Percentiles rank a stretch among this genome's conserved stretches.
Conservation (phyloP, 2,888 invertebrate genomes). For the Hipparchia semele region DNA sequence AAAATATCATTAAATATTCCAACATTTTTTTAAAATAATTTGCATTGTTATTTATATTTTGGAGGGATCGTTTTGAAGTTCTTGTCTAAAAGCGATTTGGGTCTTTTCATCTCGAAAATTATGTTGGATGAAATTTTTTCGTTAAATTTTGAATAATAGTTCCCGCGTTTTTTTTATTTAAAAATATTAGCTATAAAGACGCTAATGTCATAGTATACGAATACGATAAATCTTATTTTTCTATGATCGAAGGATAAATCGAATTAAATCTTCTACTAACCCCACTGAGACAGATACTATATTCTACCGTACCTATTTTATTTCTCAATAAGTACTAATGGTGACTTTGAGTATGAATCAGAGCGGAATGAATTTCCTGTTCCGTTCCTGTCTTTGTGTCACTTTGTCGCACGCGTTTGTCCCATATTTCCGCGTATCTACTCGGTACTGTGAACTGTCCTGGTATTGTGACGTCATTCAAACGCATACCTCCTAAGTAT, state of each 20-base stretch:
- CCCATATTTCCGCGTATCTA: slow-evolving; percentile 10
- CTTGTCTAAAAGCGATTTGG: background rate
- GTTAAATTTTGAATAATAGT: too few relatives aligned
- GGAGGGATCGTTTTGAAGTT: slow-evolving; percentile 23
- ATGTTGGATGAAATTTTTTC: background rate
- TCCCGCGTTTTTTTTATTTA: too few relatives aligned
- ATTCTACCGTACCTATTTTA: background rate
- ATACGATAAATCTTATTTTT: too few relatives aligned
- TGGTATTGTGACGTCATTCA: background rate
- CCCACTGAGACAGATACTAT: background rate
- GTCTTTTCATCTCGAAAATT: background rate
- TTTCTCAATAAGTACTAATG: slow-evolving; percentile 6
- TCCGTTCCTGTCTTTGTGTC: slow-evolving; percentile 9
- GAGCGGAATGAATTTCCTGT: slow-evolving; percentile 11
- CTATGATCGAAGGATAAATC: too few relatives aligned
- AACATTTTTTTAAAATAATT: slow-evolving; percentile 68
- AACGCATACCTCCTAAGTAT: background rate
- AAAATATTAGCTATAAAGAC: too few relatives aligned
- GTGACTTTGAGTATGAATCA: slow-evolving; percentile 9
- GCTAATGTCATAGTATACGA: too few relatives aligned
- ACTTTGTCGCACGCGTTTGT: slow-evolving; percentile 13
- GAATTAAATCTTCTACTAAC: too few relatives aligned
- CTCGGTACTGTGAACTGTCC: background rate
- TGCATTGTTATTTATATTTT: slow-evolving; percentile 40
- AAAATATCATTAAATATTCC: slow-evolving; percentile 70